These are phyloP conservation scores for Andrena haemorrhoa DNA, from an alignment of 2,888 invertebrate species.

Conservation along the genomic window DNA sequence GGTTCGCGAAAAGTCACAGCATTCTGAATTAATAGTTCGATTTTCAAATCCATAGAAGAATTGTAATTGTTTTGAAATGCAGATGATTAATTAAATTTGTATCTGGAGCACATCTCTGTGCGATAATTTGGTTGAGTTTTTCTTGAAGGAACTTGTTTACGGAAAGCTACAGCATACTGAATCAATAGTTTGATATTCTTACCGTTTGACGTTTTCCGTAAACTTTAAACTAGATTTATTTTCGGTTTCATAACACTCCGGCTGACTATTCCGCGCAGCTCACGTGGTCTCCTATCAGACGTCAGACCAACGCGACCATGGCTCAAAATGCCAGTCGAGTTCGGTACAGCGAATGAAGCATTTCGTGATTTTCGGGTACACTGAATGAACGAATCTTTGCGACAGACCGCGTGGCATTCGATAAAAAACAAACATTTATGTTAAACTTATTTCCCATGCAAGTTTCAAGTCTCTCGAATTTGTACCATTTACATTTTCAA, in stretches of 20 bases:
- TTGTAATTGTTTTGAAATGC: too few relatives aligned
- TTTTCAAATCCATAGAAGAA: too few relatives aligned
- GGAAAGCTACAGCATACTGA: not conserved
- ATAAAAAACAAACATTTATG: not conserved
- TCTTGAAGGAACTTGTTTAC: not conserved
- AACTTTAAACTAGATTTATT: conserved; percentile 30
- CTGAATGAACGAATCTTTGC: not conserved
- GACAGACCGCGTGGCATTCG: not conserved
- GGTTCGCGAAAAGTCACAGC: too few relatives aligned
- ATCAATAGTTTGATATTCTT: not conserved
- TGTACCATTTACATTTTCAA: too few relatives aligned
- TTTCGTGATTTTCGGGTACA: conserved; percentile 15
- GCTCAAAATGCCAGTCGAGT: conserved; percentile 38
- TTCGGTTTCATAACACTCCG: conserved; percentile 29
- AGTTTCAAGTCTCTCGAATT: too few relatives aligned
- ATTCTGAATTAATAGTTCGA: too few relatives aligned
- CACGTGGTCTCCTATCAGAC: conserved; percentile 26
- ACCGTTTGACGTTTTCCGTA: not conserved
- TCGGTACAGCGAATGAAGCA: conserved; percentile 25
- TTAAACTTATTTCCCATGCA: too few relatives aligned
- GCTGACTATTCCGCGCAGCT: not conserved
- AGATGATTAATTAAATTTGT: too few relatives aligned
- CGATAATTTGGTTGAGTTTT: not conserved
- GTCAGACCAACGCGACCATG: not conserved
- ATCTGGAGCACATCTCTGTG: too few relatives aligned